Evolutionary conservation across 2,113 vertebrate species (phyloP), one percentile per base, ranked within the genome.

Genomic region (Panthera tigris): DNA sequence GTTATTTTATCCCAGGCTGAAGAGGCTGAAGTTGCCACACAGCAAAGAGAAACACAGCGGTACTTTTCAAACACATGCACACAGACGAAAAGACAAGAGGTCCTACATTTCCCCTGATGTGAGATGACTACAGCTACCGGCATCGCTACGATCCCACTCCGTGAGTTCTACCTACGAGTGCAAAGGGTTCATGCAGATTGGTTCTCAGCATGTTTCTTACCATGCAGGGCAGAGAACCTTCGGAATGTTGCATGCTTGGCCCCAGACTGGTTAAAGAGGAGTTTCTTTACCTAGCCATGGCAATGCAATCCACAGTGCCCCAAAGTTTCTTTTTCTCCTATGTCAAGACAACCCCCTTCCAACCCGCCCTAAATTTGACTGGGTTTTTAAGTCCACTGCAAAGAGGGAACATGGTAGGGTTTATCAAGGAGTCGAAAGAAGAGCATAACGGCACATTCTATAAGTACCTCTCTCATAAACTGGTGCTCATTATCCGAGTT

Each of bases 221-320:
- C 99, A 99, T 99, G 99, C 99, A 99, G 97, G 98, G 98, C 0
- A 97, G 97, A 99, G 97, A 98, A 98, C 98, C 98, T 98, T 16
- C 86, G 96, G 3, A 14, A 98, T 96, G 97, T 98, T 98, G 98
- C 98, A 98, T 96, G 98, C 97, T 97, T 96, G 96, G 96, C 98
- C 98, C 76, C 97, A 98, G 98, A 97, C 91, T 97, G 73, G 95
- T 98, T 97, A 90, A 98, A 98, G 76, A 97, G 94, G 97, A 81
- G 85, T 94, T 96, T 94, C 87, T 76, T 88, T 33, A 39, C 55
- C 31, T 92, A 25, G 8, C 23, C 25, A 57, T 7, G 84, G 25
- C 65, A 95, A 68, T 18, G 39, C 69, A 50, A 81, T 13, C 90
- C 52, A 66, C 48, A 74, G 39, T 63, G 15, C 15, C 63, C 50